Conservation (phyloP, 2,113 vertebrate genomes). For the Willisornis vidua region DNA sequence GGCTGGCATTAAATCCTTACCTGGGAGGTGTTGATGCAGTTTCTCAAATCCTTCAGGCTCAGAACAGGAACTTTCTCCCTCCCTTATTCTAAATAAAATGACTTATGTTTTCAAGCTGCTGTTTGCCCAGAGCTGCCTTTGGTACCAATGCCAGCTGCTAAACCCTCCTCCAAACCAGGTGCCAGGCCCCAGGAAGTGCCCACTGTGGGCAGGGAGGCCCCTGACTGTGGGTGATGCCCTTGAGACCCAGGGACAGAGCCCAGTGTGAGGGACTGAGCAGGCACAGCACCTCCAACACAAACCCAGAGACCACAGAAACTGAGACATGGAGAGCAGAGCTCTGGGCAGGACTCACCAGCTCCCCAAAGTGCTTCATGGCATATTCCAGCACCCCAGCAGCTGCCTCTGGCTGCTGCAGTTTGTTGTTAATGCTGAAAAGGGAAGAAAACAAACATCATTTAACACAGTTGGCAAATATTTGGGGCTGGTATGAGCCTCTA, state of each 20-base stretch:
- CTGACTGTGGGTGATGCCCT: not conserved
- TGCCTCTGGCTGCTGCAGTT: constrained; percentile 97
- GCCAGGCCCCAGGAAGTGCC: no score
- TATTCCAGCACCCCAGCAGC: constrained; percentile 96
- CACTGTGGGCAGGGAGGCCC: not conserved
- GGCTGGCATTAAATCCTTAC: not conserved
- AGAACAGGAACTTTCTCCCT: not conserved
- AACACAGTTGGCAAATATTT: not conserved
- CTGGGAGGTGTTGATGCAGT: not conserved
- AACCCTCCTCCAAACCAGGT: not conserved
- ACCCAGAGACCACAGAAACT: not conserved
- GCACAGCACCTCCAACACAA: not conserved
- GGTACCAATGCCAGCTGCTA: not conserved
- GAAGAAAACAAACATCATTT: constrained; percentile 29
- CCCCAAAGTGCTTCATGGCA: constrained; percentile 98
- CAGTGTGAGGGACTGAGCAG: fast-evolving
- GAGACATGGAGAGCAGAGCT: not conserved
- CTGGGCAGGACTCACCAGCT: constrained; percentile 85
- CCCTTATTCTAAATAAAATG: not conserved
- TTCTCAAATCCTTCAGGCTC: not conserved
- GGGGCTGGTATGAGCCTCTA: not conserved
- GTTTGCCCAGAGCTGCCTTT: not conserved
- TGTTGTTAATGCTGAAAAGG: constrained; percentile 93
- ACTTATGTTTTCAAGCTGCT: not conserved
- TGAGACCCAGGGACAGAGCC: not conserved